Evolutionary conservation across 1,140 invertebrate species (phyloP), one percentile per base, ranked within the genome.

Genomic region (Carposina sasakii): DNA sequence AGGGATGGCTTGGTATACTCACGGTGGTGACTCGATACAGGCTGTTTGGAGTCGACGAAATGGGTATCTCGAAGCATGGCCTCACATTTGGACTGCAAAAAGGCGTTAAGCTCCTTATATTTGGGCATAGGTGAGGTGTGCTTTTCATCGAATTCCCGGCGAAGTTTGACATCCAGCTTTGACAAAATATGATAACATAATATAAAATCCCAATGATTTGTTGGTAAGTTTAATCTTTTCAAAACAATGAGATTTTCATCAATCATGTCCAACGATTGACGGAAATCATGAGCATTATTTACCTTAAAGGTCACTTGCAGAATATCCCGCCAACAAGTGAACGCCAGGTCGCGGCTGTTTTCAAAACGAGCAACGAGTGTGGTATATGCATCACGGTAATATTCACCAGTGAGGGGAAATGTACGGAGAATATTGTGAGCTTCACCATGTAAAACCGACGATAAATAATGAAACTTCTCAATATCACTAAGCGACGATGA

Each of bases 311-410:
- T 44, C 19, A 61, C 39, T 41, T 58, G 48, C 36, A 64, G 47
- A 42, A 64, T 58, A 2, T 64, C 61, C 3, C 41, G 30, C 57
- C 61, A 64, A 44, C 61, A 64, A 8, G 61, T 59, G 24, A 56
- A 65, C 8, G 55, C 58, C 47, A 65, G 45, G 4, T 56, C 54
- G 4, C 62, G 55, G 13, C 56, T 64, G 44, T 37, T 40, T 17
- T 53, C 19, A 45, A 57, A 57, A 9, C 56, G 49, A 0, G 31
- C 26, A 2, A 16, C 36, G 9, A 62, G 47, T 0, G 55, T 26
- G 5, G 53, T 15, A 34, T 56, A 65, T 0, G 62, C 62, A 13
- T 46, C 45, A 6, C 6, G 8, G 26, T 64, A 60, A 40, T 60
- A 17, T 40, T 54, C 53, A 26, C 36, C 19, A 1, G 46, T 50